These are phyloP conservation scores for Sorex fumeus DNA, from an alignment of 2,113 vertebrate species.

Conservation along the genomic window DNA sequence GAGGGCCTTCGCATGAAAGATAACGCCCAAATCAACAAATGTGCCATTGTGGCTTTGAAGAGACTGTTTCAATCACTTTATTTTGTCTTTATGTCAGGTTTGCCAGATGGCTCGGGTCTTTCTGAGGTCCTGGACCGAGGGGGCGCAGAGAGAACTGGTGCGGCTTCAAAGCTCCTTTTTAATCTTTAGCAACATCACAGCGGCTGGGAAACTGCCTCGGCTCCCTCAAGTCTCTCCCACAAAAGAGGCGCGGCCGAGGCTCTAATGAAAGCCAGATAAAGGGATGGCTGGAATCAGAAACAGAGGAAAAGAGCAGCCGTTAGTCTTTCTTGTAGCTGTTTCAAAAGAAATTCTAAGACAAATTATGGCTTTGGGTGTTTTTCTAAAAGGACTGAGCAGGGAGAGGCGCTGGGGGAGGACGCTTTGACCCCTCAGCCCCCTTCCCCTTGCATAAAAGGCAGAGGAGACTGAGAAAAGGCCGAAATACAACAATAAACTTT, in stretches of 20 bases:
- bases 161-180: conserved; percentile 99
- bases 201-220: conserved; percentile 97
- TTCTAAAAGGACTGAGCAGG: conserved; percentile 90
- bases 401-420: conserved; percentile 89
- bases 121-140: conserved; percentile 95
- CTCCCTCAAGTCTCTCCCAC: conserved; percentile 95
- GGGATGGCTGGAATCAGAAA: conserved; percentile 94
- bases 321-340: conserved; percentile 92
- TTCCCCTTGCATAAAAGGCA: conserved; percentile 90
- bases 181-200: conserved; percentile 99
- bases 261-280: conserved; percentile 99
- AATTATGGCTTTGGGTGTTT: conserved; percentile 92
- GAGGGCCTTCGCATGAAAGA: conserved; percentile 96
- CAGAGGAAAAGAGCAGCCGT: conserved; percentile 91
- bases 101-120: conserved; percentile 97
- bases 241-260: conserved; percentile 95
- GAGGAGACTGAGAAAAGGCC: conserved; percentile 88
- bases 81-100: conserved; percentile 94
- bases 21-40: conserved; percentile 96
- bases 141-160: conserved; percentile 93
- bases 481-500: conserved; percentile 88
- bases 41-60: conserved; percentile 93
- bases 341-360: conserved; percentile 93
- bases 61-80: conserved; percentile 96
- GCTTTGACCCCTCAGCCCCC: conserved; percentile 89